Conservation (phyloP, 2,888 invertebrate genomes). For the Hipparchia semele region DNA sequence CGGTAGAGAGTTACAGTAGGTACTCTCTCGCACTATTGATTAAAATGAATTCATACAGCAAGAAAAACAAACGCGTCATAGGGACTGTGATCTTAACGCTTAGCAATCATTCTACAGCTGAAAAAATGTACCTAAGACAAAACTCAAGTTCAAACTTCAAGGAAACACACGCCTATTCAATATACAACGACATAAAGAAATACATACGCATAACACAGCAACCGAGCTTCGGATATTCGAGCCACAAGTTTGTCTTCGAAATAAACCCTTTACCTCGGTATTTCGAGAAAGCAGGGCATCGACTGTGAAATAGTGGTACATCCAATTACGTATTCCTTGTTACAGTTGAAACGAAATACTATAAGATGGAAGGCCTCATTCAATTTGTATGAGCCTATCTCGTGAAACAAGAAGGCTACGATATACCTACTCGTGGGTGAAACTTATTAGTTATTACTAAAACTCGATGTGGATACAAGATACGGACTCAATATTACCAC, state of each 20-base stretch:
- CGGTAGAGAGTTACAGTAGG: too few species aligned
- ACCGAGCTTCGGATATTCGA: neutral
- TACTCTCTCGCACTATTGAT: too few species aligned
- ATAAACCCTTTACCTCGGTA: conserved; percentile 3
- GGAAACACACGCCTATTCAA: neutral
- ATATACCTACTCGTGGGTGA: neutral
- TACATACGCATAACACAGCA: neutral
- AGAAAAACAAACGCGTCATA: too few species aligned
- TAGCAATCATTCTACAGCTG: too few species aligned
- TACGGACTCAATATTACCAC: neutral
- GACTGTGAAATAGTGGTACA: conserved; percentile 14
- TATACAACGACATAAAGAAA: neutral
- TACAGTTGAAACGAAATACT: neutral
- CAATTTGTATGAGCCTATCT: conserved; percentile 8
- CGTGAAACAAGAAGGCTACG: neutral
- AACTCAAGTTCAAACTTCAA: too few species aligned
- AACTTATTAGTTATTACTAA: neutral
- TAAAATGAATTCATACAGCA: too few species aligned
- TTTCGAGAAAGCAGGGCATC: conserved; percentile 1
- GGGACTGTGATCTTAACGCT: too few species aligned
- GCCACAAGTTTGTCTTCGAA: conserved; percentile 10
- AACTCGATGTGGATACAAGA: neutral
- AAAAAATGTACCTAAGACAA: too few species aligned
- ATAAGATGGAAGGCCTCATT: conserved; percentile 1
- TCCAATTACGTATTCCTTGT: conserved; percentile 15